phyloP scores from a whole-genome alignment of 2,888 invertebrate genomes.

The Gortyna flavago region DNA sequence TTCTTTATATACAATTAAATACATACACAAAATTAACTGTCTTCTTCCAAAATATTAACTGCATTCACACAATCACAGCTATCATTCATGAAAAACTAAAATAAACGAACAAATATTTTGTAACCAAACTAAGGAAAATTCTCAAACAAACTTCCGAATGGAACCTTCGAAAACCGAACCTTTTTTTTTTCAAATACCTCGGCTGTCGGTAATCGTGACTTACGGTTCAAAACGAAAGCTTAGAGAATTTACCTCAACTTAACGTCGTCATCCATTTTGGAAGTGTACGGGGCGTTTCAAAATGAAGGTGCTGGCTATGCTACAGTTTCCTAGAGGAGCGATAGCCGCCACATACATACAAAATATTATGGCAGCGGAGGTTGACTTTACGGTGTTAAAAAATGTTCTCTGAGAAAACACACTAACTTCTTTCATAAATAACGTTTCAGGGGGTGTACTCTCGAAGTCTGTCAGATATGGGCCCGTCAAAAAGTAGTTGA shows the following conservation, averaged over 20 bases:
- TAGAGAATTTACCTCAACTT: slow-evolving; percentile 56
- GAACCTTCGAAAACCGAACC: slow-evolving; percentile 13
- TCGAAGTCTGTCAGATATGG: too few relatives aligned
- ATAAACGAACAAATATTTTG: not conserved
- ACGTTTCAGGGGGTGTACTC: too few relatives aligned
- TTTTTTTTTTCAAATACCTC: slow-evolving; percentile 60
- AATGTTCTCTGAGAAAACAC: too few relatives aligned
- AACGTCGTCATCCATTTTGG: slow-evolving; percentile 53
- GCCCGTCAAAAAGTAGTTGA: too few relatives aligned
- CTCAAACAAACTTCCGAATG: not conserved
- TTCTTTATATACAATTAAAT: not conserved
- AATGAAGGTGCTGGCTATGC: not conserved
- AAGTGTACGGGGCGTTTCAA: slow-evolving; percentile 28
- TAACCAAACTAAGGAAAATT: not conserved
- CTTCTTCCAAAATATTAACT: not conserved
- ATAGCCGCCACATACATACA: not conserved
- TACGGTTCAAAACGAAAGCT: slow-evolving; percentile 63
- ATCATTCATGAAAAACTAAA: not conserved
- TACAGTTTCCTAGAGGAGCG: not conserved
- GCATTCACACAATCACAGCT: not conserved
- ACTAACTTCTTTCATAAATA: too few relatives aligned
- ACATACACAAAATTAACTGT: not conserved
- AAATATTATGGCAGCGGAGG: too few relatives aligned
- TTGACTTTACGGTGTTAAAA: too few relatives aligned
- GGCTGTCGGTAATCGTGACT: slow-evolving; percentile 62